Evolutionary conservation across 2,888 invertebrate species (phyloP), one percentile per base, ranked within the genome.

Genomic region (Heterodera filipjevi): DNA sequence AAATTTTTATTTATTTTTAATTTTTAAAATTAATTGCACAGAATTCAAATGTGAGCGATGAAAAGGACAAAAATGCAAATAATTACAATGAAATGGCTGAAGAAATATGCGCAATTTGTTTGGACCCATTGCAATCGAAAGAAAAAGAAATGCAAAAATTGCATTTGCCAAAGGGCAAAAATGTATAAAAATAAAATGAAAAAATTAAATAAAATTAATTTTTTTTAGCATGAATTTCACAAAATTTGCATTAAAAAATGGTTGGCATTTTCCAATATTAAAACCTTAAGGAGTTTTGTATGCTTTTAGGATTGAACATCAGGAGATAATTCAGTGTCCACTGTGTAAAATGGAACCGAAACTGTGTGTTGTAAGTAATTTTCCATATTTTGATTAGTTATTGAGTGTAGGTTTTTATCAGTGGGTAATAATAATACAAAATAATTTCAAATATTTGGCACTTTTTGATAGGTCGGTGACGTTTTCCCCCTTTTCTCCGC

Each of bases 151-250:
- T 27, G 22, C 22, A 2, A 8, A 59, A 59, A n/a, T 59, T 59
- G 5, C 59, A 59, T 59, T 59, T 6, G n/a, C n/a, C 59, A 59
- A 59, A 59, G 8, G 59, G n/a, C 5, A n/a, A 59, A 59, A 59
- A 59, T 59, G 59, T 59, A n/a, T n/a, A n/a, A 59, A 59, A 27
- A 2, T 53, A n/a, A 53, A 16, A n/a, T 59, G 6, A 59, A n/a
- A 59, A 59, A 3, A 10, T 49, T 49, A 49, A 12, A 16, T 49
- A 49, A 10, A 12, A 12, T 49, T 49, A 49, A n/a, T n/a, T 59
- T n/a, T 59, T 22, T 59, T 59, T 59, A 59, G 59, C 59, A 59
- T n/a, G 59, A n/a, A 27, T 59, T 59, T 59, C 59, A 59, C 27
- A 59, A 27, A 19, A 22, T 22, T n/a, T 59, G 59, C n/a, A 59